Evolutionary conservation across 2,797 vertebrate species (phyloP), one percentile per base, ranked within the genome.

Genomic region (Discoglossus pictus): DNA sequence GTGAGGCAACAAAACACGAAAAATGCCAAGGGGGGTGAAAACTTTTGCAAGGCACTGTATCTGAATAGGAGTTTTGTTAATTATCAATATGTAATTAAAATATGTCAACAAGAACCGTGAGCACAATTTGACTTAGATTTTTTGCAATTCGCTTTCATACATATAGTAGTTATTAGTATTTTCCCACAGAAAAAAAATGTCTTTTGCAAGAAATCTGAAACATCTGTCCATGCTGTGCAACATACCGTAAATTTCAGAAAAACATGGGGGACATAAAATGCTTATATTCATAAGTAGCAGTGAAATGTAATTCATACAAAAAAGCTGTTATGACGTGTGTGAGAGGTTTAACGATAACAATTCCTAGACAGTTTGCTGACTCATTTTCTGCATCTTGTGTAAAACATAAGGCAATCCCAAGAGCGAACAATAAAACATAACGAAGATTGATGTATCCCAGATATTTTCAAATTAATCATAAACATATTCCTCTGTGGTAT

Each of bases 281-380:
- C 35, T 17, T 15, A 42, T 17, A 8, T 17, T 42, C 20, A 8
- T 24, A 47, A 17, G 25, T 23, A 27, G 10, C 21, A 34, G 31
- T 24, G 27, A 38, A 34, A 31, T 17, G 4, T 12, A 17, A 36
- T 53, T 43, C 34, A 39, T 40, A 25, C 23, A 39, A 16, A 7
- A 24, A n/a, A 17, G n/a, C 16, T 39, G 21, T 42, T n/a, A 25
- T 63, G 43, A 51, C 12, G 59, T 64, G 35, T 34, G 31, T 34
- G 36, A 7, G 47, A 60, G 12, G 24, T 16, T 52, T 47, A 47
- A 48, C 10, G 42, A 58, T 51, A 16, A 48, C 43, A 23, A 39
- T 16, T 63, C 43, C 60, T 70, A 11, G 36, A 64, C 17, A 50
- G 18, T 34, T 36, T 63, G 52, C 51, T 70, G 52, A 51, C 6